phyloP scores from a whole-genome alignment of 2,797 vertebrate species.

The Diceros bicornis region DNA sequence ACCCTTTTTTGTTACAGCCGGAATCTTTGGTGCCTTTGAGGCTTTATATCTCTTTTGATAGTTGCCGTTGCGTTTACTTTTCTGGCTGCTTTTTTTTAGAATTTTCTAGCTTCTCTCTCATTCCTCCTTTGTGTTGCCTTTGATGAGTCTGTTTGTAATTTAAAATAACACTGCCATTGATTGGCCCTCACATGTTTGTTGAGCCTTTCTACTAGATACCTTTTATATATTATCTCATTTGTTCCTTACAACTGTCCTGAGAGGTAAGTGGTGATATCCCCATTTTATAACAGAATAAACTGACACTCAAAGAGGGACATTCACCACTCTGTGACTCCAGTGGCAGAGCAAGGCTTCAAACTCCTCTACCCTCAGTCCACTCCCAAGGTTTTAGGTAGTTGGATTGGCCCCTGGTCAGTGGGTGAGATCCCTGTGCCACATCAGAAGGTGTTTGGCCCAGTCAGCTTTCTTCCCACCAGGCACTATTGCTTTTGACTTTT shows the following conservation, averaged over 20 bases:
- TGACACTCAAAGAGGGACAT: neutral
- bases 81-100: neutral
- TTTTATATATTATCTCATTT: neutral
- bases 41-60: neutral
- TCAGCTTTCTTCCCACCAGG: too few species aligned
- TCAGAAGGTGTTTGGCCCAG: fast-evolving
- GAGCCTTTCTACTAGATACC: neutral
- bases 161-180: neutral
- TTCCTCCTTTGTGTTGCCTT: neutral
- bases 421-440: fast-evolving
- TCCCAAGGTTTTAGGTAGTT: neutral
- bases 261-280: fast-evolving
- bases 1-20: neutral
- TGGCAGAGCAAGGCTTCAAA: neutral
- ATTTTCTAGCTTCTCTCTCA: neutral
- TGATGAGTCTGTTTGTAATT: neutral
- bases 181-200: too few species aligned
- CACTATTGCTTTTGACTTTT: neutral
- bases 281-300: neutral
- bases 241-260: neutral
- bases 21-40: neutral
- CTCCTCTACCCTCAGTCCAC: too few species aligned
- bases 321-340: neutral
- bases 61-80: neutral
- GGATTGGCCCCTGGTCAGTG: neutral